Evolutionary conservation across 2,797 vertebrate genomes (phyloP).

Genomic region (Poecilia wingei): DNA sequence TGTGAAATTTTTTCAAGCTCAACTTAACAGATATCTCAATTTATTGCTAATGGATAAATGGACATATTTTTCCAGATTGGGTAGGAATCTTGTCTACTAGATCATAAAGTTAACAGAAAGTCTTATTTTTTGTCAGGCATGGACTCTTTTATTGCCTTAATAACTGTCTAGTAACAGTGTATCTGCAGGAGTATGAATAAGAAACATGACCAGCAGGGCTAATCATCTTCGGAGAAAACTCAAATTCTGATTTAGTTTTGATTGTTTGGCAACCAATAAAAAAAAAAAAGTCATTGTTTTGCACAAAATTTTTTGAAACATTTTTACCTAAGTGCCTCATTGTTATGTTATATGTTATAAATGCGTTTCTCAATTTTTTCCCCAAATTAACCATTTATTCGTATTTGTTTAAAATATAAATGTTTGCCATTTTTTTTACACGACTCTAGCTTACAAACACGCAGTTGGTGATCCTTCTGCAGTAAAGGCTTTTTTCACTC

Average conservation of each 20-base stretch:
- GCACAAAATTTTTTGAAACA: background rate
- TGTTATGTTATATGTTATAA: slow-evolving; percentile 10
- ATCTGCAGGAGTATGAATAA: background rate
- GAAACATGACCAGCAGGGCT: background rate
- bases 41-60: background rate
- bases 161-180: background rate
- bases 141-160: background rate
- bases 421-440: slow-evolving; percentile 9
- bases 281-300: background rate
- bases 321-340: slow-evolving; percentile 41
- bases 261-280: background rate
- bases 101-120: background rate
- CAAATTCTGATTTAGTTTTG: background rate
- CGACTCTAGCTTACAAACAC: slow-evolving; percentile 47
- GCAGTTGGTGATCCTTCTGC: slow-evolving; percentile 48
- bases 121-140: background rate
- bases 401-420: slow-evolving; percentile 30
- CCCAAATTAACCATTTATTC: slow-evolving; percentile 64
- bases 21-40: background rate
- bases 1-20: background rate
- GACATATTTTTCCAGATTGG: background rate
- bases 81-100: background rate
- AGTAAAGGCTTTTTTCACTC: background rate
- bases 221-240: background rate
- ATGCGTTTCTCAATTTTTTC: slow-evolving; percentile 52